Percentiles rank a stretch among this genome's conserved stretches.
These are phyloP conservation scores for Anneissia japonica DNA, from an alignment of 35 echinoderm and acorn worm species.

Conservation along the genomic window DNA sequence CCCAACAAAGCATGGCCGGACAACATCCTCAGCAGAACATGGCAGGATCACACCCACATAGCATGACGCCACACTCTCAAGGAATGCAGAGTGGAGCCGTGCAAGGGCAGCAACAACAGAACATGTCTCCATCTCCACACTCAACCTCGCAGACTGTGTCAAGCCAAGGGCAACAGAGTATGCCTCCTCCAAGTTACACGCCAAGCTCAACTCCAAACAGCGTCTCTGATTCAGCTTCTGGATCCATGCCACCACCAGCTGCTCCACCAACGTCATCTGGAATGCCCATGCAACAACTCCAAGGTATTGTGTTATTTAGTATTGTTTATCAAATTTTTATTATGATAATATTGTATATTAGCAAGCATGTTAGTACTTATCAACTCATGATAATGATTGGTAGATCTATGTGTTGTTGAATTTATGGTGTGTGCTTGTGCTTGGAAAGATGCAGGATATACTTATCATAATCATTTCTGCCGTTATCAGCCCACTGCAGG, in stretches of 20 bases:
- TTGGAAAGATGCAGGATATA: too few relatives aligned
- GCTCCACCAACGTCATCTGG: neutral
- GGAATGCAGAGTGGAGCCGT: neutral
- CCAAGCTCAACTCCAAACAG: slow-evolving; percentile 1
- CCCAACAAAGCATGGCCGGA: neutral
- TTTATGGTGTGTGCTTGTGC: too few relatives aligned
- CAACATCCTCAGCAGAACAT: neutral
- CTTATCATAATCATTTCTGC: too few relatives aligned
- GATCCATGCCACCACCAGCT: neutral
- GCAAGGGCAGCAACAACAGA: neutral
- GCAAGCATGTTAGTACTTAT: too few relatives aligned
- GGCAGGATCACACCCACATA: neutral
- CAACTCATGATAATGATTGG: too few relatives aligned
- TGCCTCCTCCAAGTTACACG: neutral
- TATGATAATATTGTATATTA: too few relatives aligned
- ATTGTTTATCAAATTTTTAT: too few relatives aligned
- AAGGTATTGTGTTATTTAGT: too few relatives aligned
- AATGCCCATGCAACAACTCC: neutral
- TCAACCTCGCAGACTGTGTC: neutral
- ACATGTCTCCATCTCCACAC: neutral
- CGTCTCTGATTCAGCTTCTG: neutral
- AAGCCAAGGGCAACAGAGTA: neutral
- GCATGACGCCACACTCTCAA: neutral
- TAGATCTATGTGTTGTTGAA: too few relatives aligned
- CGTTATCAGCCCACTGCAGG: too few relatives aligned